Conservation (phyloP, 2,113 vertebrate species). For the Equus przewalskii region DNA sequence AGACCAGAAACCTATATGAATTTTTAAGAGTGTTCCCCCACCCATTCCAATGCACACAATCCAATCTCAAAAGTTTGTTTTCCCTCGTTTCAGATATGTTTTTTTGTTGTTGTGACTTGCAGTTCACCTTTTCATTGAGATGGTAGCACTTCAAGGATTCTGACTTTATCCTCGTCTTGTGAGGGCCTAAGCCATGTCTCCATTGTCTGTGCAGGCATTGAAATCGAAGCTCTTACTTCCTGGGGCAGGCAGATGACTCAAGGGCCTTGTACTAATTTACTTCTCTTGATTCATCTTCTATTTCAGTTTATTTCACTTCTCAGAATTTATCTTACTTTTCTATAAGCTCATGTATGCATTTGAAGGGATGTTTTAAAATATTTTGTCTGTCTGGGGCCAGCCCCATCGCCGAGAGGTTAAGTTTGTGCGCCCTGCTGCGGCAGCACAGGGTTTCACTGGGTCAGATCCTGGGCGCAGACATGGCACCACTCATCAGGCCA, state of each 20-base stretch:
- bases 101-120: background rate
- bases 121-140: background rate
- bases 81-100: background rate
- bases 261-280: background rate
- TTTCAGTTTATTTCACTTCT: background rate
- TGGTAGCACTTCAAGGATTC: rapidly evolving
- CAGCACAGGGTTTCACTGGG: too few species aligned
- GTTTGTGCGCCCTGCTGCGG: too few species aligned
- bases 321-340: background rate
- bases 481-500: too few species aligned
- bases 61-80: too few species aligned
- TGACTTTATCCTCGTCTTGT: too few species aligned
- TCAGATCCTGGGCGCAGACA: too few species aligned
- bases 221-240: background rate
- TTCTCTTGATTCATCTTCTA: background rate
- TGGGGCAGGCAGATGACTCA: background rate
- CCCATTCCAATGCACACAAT: rapidly evolving
- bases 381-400: background rate
- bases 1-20: background rate
- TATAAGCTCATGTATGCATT: background rate
- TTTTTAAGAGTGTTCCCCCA: background rate
- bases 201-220: rapidly evolving
- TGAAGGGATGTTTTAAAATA: background rate
- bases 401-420: too few species aligned
- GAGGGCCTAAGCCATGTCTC: background rate